phyloP scores from a whole-genome alignment of 2,113 vertebrate species.

The Vidua macroura region DNA sequence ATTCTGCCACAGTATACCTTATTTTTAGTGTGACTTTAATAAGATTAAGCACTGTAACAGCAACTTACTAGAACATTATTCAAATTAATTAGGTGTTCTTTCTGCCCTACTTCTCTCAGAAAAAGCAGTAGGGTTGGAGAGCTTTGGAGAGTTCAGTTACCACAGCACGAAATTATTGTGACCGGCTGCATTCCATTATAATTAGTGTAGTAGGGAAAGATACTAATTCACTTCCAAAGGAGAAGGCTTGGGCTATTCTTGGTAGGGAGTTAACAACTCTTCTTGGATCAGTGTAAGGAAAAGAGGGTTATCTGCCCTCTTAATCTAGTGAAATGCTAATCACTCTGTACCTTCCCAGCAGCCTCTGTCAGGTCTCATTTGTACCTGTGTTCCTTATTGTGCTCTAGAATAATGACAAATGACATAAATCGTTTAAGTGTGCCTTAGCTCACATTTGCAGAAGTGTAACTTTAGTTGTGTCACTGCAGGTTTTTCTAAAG shows the following conservation, averaged over 20 bases:
- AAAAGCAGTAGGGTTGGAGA: slow-evolving; percentile 23
- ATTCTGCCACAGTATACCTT: not conserved
- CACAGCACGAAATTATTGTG: slow-evolving; percentile 36
- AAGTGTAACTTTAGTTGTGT: not conserved
- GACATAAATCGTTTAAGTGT: not conserved
- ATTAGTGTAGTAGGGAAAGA: not conserved
- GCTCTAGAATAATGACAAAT: not conserved
- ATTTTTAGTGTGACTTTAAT: slow-evolving; percentile 49
- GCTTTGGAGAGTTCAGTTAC: slow-evolving; percentile 48
- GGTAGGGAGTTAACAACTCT: slow-evolving; percentile 1
- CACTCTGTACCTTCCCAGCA: not conserved
- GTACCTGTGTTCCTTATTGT: not conserved
- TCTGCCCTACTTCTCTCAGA: slow-evolving; percentile 43
- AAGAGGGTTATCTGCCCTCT: slow-evolving; percentile 34
- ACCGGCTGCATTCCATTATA: not conserved
- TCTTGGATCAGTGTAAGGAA: slow-evolving; percentile 20
- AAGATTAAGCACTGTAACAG: slow-evolving; percentile 26
- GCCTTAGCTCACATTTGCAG: not conserved
- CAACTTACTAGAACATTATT: slow-evolving; percentile 39
- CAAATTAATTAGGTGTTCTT: slow-evolving; percentile 54
- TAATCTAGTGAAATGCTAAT: slow-evolving; percentile 44
- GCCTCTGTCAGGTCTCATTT: not conserved
- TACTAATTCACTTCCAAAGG: not conserved
- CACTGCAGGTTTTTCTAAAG: not conserved
- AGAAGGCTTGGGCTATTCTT: slow-evolving; percentile 18